A percentile compares a stretch with the other conserved stretches of the same genome.
Conservation (phyloP, 1,140 invertebrate species). For the Argopecten irradians region DNA sequence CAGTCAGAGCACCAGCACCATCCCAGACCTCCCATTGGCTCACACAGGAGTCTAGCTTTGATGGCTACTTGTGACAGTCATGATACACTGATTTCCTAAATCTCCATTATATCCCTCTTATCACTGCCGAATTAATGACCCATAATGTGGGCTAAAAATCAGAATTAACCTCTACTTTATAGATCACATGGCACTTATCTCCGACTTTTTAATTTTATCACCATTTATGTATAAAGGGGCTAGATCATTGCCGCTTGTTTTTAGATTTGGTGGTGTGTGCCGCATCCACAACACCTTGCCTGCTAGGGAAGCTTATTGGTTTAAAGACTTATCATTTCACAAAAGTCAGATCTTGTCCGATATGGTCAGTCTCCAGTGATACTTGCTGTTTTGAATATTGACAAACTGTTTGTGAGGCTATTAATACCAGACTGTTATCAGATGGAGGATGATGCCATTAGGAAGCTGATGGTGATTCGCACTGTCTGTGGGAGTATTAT, state of each 20-base stretch:
- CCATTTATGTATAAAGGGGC: background rate
- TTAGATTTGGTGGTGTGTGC: background rate
- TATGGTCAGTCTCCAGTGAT: background rate
- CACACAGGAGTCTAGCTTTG: background rate
- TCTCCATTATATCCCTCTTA: background rate
- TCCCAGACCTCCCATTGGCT: slow-evolving; percentile 5
- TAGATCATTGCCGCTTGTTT: background rate
- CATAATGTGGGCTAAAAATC: background rate
- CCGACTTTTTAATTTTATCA: background rate
- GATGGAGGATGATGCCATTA: background rate
- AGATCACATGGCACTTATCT: slow-evolving; percentile 9
- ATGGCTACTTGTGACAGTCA: slow-evolving; percentile 15
- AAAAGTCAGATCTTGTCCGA: background rate
- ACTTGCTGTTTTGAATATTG: slow-evolving; percentile 16
- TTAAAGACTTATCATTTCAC: background rate
- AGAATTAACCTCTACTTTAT: background rate
- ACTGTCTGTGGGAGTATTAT: background rate
- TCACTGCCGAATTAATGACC: background rate
- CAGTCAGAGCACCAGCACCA: background rate
- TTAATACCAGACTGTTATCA: background rate
- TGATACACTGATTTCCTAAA: background rate
- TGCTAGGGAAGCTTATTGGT: no score
- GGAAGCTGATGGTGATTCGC: background rate
- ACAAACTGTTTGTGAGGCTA: background rate
- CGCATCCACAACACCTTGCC: background rate